Base-by-base conservation (phyloP, 2,888 invertebrate species). In the Heteromurus nitidus region DNA sequence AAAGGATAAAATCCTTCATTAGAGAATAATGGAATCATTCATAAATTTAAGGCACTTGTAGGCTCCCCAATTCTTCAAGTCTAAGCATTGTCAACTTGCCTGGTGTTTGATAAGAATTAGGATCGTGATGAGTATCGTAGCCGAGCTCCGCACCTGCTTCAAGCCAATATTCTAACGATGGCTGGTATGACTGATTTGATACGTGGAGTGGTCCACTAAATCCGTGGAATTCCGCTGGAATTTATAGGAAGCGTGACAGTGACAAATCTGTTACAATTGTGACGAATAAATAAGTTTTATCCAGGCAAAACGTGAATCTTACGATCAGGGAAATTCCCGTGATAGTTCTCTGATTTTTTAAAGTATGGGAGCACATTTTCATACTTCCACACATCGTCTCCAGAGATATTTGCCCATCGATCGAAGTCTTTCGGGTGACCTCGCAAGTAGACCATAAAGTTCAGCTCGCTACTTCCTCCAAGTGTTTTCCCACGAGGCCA, bases 181-280 rank as follows among this genome's bases (percentile, higher is more conserved):
- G 85, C 22, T 65, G 64, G 69, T 83, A 86, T 7, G 85, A 84
- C 1, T 84, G 76, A 44, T 83, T 50, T 1, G 83, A 70, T 2
- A 86, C 86, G 22, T 82, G 82, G 13, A 86, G 69, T 20, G 77
- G 80, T 69, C 86, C 86, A 22, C 85, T 85, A 28, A 85, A 80
- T 22, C 73, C 68, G 31, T 86, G 86, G 68, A 84, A 86, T 73
- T 82, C 60, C 26, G 80, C 86, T 86, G 58, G 11, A 70, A 55
- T 42, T 26, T 58, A n/a, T n/a, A n/a, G n/a, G n/a, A n/a, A n/a
- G n/a, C n/a, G n/a, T n/a, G n/a, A n/a, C n/a, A n/a, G n/a, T n/a
- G n/a, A n/a, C n/a, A n/a, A n/a, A n/a, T n/a, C n/a, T n/a, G n/a
- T n/a, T n/a, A n/a, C n/a, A n/a, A n/a, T n/a, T n/a, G n/a, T n/a